Evolutionary conservation across 53 echinoderm and acorn worm genomes (phyloP), one percentile per base, ranked within the genome.

Genomic region (Temnopleurus reevesii): DNA sequence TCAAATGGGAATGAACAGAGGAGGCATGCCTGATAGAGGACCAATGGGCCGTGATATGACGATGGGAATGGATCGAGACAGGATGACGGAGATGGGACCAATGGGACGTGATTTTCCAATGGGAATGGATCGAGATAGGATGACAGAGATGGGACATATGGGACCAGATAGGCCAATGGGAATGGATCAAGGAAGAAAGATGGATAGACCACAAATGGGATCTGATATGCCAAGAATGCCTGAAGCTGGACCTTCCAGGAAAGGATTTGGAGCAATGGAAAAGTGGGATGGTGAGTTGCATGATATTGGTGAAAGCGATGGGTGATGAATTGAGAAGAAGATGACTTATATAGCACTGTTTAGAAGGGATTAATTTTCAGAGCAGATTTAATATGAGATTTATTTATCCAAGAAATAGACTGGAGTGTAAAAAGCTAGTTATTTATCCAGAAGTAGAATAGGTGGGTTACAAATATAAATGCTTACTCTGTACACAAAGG

Each of bases 251-350:
- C 34, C 10, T n/a, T 12, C 10, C 33, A 63, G 33, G 33, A 63
- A 63, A 83, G 83, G 83, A 34, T 83, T 57, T 43, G 58, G 83
- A 83, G 33, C 36, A 1, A 57, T 56, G 83, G 83, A 83, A 38
- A 83, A 83, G 33, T 83, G 56, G 56, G 83, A 83, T 83, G 83
- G 83, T 83, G 57, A 57, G 83, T 55, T 12, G 3, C 17, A 44
- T 15, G 13, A 31, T 12, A 33, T 63, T 15, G n/a, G n/a, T n/a
- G n/a, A n/a, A n/a, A n/a, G n/a, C n/a, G n/a, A n/a, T n/a, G n/a
- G n/a, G n/a, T n/a, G n/a, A n/a, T n/a, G n/a, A n/a, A n/a, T n/a
- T n/a, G n/a, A n/a, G n/a, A n/a, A n/a, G n/a, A n/a, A n/a, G n/a
- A n/a, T n/a, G n/a, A n/a, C n/a, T n/a, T n/a, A n/a, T n/a, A n/a